Evolutionary conservation across 2,888 invertebrate genomes (phyloP).

Genomic region (Stenodema calcarata): DNA sequence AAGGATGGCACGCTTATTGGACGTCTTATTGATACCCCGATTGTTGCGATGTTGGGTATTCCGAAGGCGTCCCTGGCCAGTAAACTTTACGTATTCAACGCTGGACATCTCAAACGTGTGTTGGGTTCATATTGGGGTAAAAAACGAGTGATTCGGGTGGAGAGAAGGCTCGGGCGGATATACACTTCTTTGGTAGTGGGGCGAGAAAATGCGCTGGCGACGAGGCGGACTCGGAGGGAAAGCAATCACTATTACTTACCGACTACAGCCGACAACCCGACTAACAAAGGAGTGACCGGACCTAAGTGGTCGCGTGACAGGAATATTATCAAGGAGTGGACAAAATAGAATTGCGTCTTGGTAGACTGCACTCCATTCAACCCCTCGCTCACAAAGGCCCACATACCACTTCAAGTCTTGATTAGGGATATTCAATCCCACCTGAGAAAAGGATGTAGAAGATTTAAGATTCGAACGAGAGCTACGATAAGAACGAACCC

Average conservation of each 20-base stretch:
- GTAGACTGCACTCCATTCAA: background rate
- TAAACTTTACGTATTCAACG: background rate
- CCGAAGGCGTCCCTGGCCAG: background rate
- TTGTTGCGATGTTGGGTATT: background rate
- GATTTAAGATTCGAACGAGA: too few relatives aligned
- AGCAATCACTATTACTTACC: constrained; percentile 43
- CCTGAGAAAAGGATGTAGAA: too few relatives aligned
- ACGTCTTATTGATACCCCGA: background rate
- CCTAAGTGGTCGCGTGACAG: constrained; percentile 34
- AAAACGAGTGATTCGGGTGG: background rate
- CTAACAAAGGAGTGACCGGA: constrained; percentile 16
- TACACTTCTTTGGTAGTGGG: background rate
- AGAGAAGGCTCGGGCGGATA: background rate
- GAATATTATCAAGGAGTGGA: constrained; percentile 3
- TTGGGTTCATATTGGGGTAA: background rate
- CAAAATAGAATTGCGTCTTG: constrained; percentile 5
- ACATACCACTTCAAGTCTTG: too few relatives aligned
- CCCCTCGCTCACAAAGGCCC: background rate
- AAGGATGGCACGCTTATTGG: background rate
- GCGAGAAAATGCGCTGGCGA: background rate
- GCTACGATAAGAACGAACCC: too few relatives aligned
- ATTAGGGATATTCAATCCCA: background rate
- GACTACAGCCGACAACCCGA: background rate
- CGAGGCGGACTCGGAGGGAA: background rate
- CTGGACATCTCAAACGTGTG: background rate